Percentiles rank a stretch among this genome's conserved stretches.
These are phyloP conservation scores for Cephonodes hylas DNA, from an alignment of 2,888 invertebrate species.

Conservation along the genomic window DNA sequence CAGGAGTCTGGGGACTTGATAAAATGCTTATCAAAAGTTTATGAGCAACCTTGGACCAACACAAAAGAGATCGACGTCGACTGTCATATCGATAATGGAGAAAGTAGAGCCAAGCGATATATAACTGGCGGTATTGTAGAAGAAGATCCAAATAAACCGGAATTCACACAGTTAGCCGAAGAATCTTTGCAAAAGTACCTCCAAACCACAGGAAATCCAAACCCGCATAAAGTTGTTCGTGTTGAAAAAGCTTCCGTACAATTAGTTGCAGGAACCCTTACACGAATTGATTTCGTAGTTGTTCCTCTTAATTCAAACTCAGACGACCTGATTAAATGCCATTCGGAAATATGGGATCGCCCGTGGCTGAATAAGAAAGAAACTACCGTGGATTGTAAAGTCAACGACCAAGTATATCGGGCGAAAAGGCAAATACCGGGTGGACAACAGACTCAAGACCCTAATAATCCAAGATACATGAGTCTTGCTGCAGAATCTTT, in stretches of 20 bases:
- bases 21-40: slow-evolving; percentile 70
- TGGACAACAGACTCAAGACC: slow-evolving; percentile 20
- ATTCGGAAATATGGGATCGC: slow-evolving; percentile 31
- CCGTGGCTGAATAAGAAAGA: slow-evolving; percentile 30
- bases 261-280: slow-evolving; percentile 29
- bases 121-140: slow-evolving; percentile 22
- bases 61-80: slow-evolving; percentile 46
- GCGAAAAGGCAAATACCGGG: neutral
- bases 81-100: slow-evolving; percentile 21
- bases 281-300: slow-evolving; percentile 28
- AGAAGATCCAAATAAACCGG: slow-evolving; percentile 26
- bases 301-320: slow-evolving; percentile 10
- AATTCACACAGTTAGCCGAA: slow-evolving; percentile 30
- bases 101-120: slow-evolving; percentile 18
- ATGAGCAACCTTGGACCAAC: slow-evolving; percentile 80
- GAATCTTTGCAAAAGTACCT: slow-evolving; percentile 31
- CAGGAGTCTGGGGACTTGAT: slow-evolving; percentile 31
- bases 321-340: slow-evolving; percentile 27
- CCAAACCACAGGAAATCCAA: slow-evolving; percentile 2
- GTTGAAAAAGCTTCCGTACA: slow-evolving; percentile 23
- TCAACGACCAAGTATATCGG: neutral
- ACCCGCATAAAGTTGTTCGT: neutral
- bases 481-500: slow-evolving; percentile 32
- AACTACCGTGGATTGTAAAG: slow-evolving; percentile 29
- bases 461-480: slow-evolving; percentile 24